Percentiles rank a stretch among this genome's conserved stretches.
phyloP scores from a whole-genome alignment of 2,797 vertebrate species.

The Onychomys torridus region DNA sequence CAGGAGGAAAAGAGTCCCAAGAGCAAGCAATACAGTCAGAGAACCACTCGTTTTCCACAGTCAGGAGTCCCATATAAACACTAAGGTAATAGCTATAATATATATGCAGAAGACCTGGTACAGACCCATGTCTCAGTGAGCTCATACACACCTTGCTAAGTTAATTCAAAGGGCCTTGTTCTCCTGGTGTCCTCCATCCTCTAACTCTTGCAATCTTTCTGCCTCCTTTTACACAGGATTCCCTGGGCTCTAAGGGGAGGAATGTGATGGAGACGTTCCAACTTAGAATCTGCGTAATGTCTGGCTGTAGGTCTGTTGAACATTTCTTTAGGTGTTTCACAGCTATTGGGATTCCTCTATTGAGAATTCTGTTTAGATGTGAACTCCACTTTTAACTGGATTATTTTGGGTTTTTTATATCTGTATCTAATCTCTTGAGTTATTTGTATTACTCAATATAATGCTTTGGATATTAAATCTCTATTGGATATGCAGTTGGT shows the following conservation, averaged over 20 bases:
- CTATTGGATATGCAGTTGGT: background rate
- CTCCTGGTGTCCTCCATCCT: no score
- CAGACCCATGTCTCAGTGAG: background rate
- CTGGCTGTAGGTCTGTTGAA: background rate
- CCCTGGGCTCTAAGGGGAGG: background rate
- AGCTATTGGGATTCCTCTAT: background rate
- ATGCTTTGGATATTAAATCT: background rate
- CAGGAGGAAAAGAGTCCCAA: background rate
- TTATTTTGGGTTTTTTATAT: background rate
- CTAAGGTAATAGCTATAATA: background rate
- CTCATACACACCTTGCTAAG: background rate
- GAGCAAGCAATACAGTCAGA: background rate
- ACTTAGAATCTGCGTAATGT: background rate
- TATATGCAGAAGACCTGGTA: background rate
- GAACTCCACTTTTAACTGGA: background rate
- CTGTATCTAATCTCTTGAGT: background rate
- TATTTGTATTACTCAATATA: background rate
- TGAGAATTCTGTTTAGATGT: background rate
- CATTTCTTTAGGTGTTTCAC: background rate
- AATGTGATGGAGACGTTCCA: background rate
- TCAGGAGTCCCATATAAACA: background rate
- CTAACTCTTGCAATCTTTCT: no score
- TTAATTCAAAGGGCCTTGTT: background rate
- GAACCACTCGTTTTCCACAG: no score
- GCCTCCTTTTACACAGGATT: background rate